A percentile compares a stretch with the other conserved stretches of the same genome.
Conservation (phyloP, 2,888 invertebrate genomes). For the Melikaiella ostensackeni region DNA sequence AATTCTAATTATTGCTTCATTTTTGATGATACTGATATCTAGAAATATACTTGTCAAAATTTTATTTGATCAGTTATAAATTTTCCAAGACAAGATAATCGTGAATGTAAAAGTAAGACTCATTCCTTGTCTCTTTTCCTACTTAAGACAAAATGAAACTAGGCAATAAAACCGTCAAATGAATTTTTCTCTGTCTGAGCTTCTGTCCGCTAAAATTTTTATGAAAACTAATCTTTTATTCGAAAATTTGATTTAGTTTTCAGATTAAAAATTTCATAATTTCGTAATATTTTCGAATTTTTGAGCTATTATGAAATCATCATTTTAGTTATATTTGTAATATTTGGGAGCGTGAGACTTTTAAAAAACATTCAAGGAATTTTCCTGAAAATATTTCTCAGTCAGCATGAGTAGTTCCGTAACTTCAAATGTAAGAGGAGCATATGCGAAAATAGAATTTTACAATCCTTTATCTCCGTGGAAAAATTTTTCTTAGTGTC, state of each 20-base stretch:
- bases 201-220: too few relatives aligned
- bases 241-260: neutral
- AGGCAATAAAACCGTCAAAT: neutral
- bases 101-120: neutral
- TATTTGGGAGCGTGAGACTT: neutral
- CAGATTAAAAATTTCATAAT: neutral
- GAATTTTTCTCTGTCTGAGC: neutral
- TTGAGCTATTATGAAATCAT: too few relatives aligned
- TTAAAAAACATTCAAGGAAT: neutral
- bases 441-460: conserved; percentile 37
- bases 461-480: conserved; percentile 18
- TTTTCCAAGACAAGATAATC: neutral
- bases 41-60: too few relatives aligned
- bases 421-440: conserved; percentile 3
- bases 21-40: neutral
- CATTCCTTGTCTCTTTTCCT: neutral
- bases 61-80: neutral
- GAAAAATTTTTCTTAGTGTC: conserved; percentile 20
- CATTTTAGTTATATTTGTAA: too few relatives aligned
- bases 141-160: neutral
- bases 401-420: neutral
- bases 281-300: neutral
- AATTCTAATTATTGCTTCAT: neutral
- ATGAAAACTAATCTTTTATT: too few relatives aligned
- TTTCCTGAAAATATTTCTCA: neutral